phyloP scores from a whole-genome alignment of 2,888 invertebrate species.

The Cryptocephalus moraei region DNA sequence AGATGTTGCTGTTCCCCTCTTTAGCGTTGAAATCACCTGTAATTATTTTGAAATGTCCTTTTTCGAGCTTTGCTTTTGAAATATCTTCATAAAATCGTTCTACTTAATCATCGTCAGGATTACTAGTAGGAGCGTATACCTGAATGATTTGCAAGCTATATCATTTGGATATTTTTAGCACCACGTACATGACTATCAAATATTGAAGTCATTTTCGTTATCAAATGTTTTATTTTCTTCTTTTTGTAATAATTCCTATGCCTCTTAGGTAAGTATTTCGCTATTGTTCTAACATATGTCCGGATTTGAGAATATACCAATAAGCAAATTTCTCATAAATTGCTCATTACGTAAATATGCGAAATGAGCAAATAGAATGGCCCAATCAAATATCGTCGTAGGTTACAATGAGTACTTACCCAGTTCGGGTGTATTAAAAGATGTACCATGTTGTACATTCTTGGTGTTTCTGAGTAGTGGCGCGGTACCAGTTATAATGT shows the following conservation, averaged over 20 bases:
- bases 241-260: neutral
- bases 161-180: neutral
- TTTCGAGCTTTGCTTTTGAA: no score
- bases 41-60: neutral
- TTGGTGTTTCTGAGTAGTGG: no score
- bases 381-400: no score
- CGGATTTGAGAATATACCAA: neutral
- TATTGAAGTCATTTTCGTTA: neutral
- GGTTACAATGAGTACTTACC: no score
- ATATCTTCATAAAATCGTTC: neutral
- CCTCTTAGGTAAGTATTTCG: neutral
- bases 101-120: neutral
- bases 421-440: no score
- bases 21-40: neutral
- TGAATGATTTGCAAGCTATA: neutral
- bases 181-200: no score
- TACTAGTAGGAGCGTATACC: neutral
- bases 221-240: neutral
- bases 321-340: no score
- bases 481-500: no score
- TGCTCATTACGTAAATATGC: no score
- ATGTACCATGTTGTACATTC: no score
- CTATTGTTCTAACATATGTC: neutral
- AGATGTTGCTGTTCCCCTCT: no score
- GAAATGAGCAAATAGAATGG: no score